A percentile compares a stretch with the other conserved stretches of the same genome.
phyloP scores from a whole-genome alignment of 2,113 vertebrate genomes.

The Aplodontia rufa region DNA sequence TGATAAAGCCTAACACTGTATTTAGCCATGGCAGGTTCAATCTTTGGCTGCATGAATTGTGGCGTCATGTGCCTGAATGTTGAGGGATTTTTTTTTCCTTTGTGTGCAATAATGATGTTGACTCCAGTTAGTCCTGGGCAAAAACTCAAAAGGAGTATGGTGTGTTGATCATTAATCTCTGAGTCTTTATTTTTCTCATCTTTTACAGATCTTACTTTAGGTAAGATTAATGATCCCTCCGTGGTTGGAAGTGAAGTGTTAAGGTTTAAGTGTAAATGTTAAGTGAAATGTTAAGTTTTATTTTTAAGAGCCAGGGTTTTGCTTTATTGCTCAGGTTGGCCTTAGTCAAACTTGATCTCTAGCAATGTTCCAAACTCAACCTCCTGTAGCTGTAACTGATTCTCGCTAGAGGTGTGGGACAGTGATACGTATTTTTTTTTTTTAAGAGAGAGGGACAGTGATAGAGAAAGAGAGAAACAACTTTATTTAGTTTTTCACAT shows the following conservation, averaged over 20 bases:
- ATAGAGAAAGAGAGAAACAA: too few species aligned
- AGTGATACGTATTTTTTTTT: too few species aligned
- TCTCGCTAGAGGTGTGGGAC: not conserved
- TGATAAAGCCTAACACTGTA: not conserved
- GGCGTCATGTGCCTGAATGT: not conserved
- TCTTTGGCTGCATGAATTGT: not conserved
- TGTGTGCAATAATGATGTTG: not conserved
- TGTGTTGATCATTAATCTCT: not conserved
- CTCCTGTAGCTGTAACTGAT: not conserved
- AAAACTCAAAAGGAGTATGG: not conserved
- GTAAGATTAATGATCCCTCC: not conserved
- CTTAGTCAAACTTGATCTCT: not conserved
- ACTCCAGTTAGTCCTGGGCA: not conserved
- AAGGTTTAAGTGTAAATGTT: not conserved
- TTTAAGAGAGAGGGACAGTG: too few species aligned
- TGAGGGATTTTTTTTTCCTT: not conserved
- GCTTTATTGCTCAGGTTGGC: not conserved
- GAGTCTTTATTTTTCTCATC: conserved; percentile 8
- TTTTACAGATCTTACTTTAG: not conserved
- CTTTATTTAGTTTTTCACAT: too few species aligned
- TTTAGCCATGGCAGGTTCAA: not conserved
- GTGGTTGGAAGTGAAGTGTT: not conserved
- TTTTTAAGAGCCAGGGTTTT: not conserved
- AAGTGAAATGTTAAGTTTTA: not conserved
- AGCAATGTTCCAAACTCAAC: not conserved